These are phyloP conservation scores for Tetraneura akinire DNA, from an alignment of 1,140 invertebrate species.

Conservation along the genomic window DNA sequence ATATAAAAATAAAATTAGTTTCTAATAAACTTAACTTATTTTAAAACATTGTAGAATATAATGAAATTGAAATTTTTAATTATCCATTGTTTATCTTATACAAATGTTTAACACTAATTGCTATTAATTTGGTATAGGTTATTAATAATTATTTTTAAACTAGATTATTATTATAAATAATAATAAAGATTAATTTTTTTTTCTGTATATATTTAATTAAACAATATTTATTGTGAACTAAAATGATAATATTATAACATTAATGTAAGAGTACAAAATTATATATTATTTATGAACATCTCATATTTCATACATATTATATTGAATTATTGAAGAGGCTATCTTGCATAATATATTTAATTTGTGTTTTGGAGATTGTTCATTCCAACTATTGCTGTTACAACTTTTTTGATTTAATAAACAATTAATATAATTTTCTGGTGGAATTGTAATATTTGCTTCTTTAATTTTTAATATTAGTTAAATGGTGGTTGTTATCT, in stretches of 20 bases:
- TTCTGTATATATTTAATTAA: not conserved
- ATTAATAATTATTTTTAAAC: not conserved
- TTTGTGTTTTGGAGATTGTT: not conserved
- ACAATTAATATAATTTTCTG: not conserved
- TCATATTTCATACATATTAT: not conserved
- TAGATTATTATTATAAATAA: not conserved
- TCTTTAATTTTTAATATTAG: slow-evolving; percentile 28
- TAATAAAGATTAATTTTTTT: not conserved
- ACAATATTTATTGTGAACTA: not conserved
- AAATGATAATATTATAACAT: not conserved
- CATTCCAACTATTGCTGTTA: not conserved
- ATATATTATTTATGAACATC: not conserved
- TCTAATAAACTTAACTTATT: not conserved
- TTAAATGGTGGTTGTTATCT: slow-evolving; percentile 40
- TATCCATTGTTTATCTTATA: slow-evolving; percentile 2
- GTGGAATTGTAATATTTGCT: not conserved
- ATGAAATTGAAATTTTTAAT: not conserved
- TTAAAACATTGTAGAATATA: not conserved
- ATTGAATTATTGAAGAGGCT: too few species aligned
- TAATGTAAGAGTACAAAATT: not conserved
- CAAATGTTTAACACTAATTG: not conserved
- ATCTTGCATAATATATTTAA: not conserved
- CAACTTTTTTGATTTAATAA: not conserved
- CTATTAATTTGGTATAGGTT: not conserved
- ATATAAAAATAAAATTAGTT: not conserved